Evolutionary conservation across 2,797 vertebrate genomes (phyloP).

Genomic region (Huso huso): DNA sequence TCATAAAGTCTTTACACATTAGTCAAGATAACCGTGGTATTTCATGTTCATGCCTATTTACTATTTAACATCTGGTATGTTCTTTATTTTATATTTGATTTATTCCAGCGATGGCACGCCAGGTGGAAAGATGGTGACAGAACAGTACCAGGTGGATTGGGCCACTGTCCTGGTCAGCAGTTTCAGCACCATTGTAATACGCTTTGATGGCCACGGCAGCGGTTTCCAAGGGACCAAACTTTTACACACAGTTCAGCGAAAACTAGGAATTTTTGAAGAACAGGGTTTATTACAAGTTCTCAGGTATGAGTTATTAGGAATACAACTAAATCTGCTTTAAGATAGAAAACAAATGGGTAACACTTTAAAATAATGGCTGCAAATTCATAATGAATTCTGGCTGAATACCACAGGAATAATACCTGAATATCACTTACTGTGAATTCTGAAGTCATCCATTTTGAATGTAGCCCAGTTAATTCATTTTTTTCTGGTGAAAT

Average conservation of each 20-base stretch:
- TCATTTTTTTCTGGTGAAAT: no score
- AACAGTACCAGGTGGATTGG: constrained; percentile 85
- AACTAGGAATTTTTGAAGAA: constrained; percentile 76
- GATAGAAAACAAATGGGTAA: background rate
- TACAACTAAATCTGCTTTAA: background rate
- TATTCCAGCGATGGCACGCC: constrained; percentile 77
- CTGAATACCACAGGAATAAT: background rate
- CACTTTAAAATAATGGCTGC: background rate
- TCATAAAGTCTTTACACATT: no score
- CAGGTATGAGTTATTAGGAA: constrained; percentile 48
- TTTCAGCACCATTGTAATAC: constrained; percentile 74
- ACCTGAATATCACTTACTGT: no score
- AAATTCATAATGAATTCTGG: background rate
- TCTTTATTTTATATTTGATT: background rate
- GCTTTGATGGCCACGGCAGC: constrained; percentile 85
- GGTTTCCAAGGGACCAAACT: constrained; percentile 91
- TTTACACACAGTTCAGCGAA: constrained; percentile 75
- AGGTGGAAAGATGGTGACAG: constrained; percentile 83
- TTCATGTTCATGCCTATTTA: no score
- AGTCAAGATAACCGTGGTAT: no score
- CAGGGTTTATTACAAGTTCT: constrained; percentile 82
- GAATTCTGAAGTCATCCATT: no score
- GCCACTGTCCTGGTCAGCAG: constrained; percentile 85
- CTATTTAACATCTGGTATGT: no score
- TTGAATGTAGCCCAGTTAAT: no score